Evolutionary conservation across 2,888 invertebrate species (phyloP).

Genomic region (Stenichneumon culpator): DNA sequence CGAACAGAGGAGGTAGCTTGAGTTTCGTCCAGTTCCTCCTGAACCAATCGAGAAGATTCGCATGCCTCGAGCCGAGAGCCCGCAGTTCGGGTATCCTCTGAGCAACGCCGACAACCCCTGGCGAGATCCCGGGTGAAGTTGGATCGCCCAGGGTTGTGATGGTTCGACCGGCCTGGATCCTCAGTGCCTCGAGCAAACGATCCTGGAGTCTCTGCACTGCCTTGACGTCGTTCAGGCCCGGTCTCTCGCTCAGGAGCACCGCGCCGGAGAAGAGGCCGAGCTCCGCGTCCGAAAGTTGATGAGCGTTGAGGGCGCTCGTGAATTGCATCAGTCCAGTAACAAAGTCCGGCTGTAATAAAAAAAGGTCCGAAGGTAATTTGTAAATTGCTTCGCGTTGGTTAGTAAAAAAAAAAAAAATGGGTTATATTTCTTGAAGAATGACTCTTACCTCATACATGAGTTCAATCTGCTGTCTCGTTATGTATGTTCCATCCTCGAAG

Average conservation of each 20-base stretch:
- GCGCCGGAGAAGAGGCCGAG: slow-evolving; percentile 95
- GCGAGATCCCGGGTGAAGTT: slow-evolving; percentile 80
- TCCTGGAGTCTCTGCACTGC: slow-evolving; percentile 93
- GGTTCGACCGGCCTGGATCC: slow-evolving; percentile 88
- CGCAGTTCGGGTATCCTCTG: slow-evolving; percentile 92
- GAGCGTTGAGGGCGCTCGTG: slow-evolving; percentile 90
- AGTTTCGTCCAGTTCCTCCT: slow-evolving; percentile 94
- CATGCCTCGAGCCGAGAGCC: slow-evolving; percentile 93
- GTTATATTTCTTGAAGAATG: neutral
- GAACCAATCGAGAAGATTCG: slow-evolving; percentile 95
- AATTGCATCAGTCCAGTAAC: slow-evolving; percentile 93
- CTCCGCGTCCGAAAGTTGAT: slow-evolving; percentile 95
- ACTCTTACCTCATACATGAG: slow-evolving; percentile 92
- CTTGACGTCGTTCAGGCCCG: slow-evolving; percentile 93
- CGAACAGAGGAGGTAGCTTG: slow-evolving; percentile 96
- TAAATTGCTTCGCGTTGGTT: neutral
- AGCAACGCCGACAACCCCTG: slow-evolving; percentile 85
- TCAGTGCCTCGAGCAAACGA: slow-evolving; percentile 94
- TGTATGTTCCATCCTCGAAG: slow-evolving; percentile 95
- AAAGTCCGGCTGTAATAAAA: slow-evolving; percentile 90
- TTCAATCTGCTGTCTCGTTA: slow-evolving; percentile 94
- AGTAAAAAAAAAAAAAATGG: neutral
- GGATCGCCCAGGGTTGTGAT: slow-evolving; percentile 83
- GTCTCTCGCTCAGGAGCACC: slow-evolving; percentile 93
- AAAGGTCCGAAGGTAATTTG: neutral